phyloP scores from a whole-genome alignment of 1,140 invertebrate genomes.

The Cotesia glomerata region DNA sequence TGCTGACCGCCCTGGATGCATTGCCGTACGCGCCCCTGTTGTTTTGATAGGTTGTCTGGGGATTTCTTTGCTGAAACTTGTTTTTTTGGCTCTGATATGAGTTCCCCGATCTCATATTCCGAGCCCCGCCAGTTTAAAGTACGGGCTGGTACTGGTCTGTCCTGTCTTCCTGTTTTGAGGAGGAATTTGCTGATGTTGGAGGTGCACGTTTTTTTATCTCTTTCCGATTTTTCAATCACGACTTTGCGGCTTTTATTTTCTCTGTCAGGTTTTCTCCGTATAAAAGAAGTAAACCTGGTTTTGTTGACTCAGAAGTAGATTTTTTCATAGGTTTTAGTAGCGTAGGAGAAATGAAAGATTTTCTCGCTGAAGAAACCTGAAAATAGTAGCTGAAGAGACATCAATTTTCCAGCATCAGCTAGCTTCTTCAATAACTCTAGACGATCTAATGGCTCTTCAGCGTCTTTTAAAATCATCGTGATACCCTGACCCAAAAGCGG shows the following conservation, averaged over 20 bases:
- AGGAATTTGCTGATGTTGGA: background rate
- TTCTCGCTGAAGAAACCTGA: background rate
- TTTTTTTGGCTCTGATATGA: slow-evolving; percentile 20
- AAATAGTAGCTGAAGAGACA: background rate
- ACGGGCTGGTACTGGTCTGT: background rate
- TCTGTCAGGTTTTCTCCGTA: slow-evolving; percentile 2
- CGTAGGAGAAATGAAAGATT: background rate
- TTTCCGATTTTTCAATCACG: background rate
- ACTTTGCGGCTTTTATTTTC: background rate
- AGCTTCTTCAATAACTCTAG: background rate
- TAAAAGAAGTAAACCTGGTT: background rate
- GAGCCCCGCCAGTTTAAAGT: slow-evolving; percentile 23
- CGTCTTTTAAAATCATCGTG: background rate
- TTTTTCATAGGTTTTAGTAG: background rate
- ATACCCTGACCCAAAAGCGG: background rate
- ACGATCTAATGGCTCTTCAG: background rate
- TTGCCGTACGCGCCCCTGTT: background rate
- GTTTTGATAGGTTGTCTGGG: background rate
- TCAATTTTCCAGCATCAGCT: background rate
- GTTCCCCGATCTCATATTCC: slow-evolving; percentile 9
- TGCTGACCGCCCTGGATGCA: background rate
- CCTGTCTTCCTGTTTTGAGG: too few relatives aligned
- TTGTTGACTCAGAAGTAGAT: background rate
- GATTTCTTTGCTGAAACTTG: background rate
- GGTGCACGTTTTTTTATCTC: background rate